These are phyloP conservation scores for Thymallus thymallus DNA, from an alignment of 2,113 vertebrate species.

Conservation along the genomic window DNA sequence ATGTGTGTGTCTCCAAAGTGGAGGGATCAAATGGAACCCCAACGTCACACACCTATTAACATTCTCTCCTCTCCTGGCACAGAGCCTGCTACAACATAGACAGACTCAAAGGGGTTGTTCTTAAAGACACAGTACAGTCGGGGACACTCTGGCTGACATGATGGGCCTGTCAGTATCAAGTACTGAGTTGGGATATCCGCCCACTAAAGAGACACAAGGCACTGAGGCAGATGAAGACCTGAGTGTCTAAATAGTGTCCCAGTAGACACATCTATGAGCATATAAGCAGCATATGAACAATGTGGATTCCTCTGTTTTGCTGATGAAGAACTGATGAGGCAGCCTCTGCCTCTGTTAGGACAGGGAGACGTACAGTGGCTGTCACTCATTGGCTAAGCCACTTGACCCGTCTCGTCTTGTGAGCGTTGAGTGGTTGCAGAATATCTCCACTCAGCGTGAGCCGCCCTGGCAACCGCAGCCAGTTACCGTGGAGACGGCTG, in stretches of 20 bases:
- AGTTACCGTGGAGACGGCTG: conserved; percentile 26
- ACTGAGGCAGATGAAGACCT: too few relatives aligned
- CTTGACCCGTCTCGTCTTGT: neutral
- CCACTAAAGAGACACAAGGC: too few relatives aligned
- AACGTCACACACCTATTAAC: too few relatives aligned
- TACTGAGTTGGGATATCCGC: too few relatives aligned
- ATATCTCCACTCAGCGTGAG: conserved; percentile 19
- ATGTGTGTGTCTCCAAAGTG: neutral
- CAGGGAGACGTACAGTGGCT: neutral
- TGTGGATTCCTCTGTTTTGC: neutral
- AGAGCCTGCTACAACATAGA: neutral
- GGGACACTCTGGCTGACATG: too few relatives aligned
- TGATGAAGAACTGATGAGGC: neutral
- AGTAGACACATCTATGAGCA: too few relatives aligned
- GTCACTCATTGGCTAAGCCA: neutral
- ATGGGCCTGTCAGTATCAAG: neutral
- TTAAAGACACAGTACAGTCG: neutral
- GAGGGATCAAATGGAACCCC: conserved; percentile 12
- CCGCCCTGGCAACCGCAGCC: neutral
- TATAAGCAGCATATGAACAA: neutral
- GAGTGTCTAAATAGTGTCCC: too few relatives aligned
- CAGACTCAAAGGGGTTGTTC: neutral
- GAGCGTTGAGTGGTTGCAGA: conserved; percentile 14
- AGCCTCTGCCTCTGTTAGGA: neutral
- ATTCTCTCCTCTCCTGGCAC: neutral